Evolutionary conservation across 2,113 vertebrate species (phyloP).

Genomic region (Lethenteron reissneri): DNA sequence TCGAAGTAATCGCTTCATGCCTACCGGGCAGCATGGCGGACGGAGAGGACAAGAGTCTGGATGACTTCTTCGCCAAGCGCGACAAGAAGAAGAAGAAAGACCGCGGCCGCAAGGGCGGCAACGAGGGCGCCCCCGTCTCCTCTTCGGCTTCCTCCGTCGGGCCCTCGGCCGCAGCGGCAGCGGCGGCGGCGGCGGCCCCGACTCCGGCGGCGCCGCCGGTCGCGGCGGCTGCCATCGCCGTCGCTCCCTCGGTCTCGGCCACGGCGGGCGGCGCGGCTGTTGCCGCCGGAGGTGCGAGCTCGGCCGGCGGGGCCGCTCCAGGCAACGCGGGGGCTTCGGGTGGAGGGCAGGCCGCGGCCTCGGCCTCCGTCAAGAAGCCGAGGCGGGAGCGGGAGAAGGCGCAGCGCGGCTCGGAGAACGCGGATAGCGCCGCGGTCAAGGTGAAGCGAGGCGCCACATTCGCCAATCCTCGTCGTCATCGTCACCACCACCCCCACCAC

Average conservation of each 20-base stretch:
- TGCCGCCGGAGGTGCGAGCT: too few relatives aligned
- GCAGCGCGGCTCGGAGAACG: constrained; percentile 12
- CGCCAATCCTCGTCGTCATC: too few relatives aligned
- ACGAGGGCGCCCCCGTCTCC: background rate
- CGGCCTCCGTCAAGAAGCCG: constrained; percentile 17
- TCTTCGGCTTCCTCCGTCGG: constrained; percentile 16
- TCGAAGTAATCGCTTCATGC: too few relatives aligned
- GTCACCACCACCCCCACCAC: too few relatives aligned
- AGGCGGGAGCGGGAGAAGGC: constrained; percentile 36
- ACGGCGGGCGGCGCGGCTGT: background rate
- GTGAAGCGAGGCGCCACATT: background rate
- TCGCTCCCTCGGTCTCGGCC: background rate
- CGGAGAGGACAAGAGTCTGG: constrained; percentile 53
- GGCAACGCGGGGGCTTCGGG: too few relatives aligned
- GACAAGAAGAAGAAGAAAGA: constrained; percentile 97
- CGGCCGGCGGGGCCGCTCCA: too few relatives aligned
- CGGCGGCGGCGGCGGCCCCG: constrained; percentile 12
- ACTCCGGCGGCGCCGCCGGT: constrained; percentile 8
- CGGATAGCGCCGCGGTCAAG: background rate
- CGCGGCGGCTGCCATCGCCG: background rate
- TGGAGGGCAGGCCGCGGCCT: too few relatives aligned
- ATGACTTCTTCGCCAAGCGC: constrained; percentile 81
- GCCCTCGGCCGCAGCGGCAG: constrained; percentile 8
- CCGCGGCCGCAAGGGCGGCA: constrained; percentile 25
- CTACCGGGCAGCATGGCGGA: constrained; percentile 25